Percentiles rank a stretch among this genome's conserved stretches.
Evolutionary conservation across 1,140 invertebrate genomes (phyloP).

Genomic region (Daktulosphaira vitifoliae): DNA sequence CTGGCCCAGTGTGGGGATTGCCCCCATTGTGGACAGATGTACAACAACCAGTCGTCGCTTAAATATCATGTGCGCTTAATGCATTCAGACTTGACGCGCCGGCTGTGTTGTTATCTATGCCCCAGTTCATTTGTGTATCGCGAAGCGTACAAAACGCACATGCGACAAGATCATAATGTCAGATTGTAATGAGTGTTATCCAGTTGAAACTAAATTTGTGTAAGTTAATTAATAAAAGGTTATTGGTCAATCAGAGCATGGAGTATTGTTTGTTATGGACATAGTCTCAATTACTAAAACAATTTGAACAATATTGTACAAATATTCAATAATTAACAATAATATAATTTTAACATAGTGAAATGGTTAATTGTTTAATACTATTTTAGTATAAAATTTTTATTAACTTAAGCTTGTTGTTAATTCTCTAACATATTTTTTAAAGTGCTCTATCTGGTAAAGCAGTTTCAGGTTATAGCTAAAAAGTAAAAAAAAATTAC

Average conservation of each 20-base stretch:
- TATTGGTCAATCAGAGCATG: conserved; percentile 23
- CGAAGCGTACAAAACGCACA: conserved; percentile 56
- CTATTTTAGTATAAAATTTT: not conserved
- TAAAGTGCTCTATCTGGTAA: not conserved
- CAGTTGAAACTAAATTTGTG: conserved; percentile 17
- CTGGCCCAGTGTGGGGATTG: conserved; percentile 43
- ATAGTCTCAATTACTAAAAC: conserved; percentile 27
- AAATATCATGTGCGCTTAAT: conserved; percentile 60
- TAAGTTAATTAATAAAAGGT: conserved; percentile 25
- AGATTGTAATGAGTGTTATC: conserved; percentile 46
- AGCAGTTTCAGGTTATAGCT: no score
- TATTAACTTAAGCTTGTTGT: conserved; percentile 29
- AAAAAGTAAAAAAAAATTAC: no score
- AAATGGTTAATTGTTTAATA: conserved; percentile 13
- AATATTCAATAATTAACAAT: conserved; percentile 27
- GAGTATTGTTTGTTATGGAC: conserved; percentile 31
- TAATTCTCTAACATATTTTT: conserved; percentile 24
- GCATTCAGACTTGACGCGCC: conserved; percentile 56
- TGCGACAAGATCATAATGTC: conserved; percentile 54
- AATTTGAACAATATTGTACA: conserved; percentile 13
- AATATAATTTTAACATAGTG: conserved; percentile 12
- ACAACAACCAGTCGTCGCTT: conserved; percentile 56
- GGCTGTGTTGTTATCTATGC: conserved; percentile 56
- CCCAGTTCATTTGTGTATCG: conserved; percentile 55
- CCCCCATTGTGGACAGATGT: conserved; percentile 56